These are phyloP conservation scores for Ptiloglossa arizonensis DNA, from an alignment of 1,140 invertebrate genomes.

Conservation along the genomic window DNA sequence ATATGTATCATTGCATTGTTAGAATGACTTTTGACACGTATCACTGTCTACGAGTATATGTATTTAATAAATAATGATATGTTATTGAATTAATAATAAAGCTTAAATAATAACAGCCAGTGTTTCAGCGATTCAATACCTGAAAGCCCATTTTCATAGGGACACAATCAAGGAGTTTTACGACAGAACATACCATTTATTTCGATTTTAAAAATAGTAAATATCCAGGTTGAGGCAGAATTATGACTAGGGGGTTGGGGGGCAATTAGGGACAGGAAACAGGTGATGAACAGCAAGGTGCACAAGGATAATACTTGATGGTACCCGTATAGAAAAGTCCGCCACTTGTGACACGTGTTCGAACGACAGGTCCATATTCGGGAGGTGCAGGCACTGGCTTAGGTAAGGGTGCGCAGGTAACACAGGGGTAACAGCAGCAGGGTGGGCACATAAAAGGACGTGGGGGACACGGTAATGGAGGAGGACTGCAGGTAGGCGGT, in stretches of 20 bases:
- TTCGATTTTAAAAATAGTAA: neutral
- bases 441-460: slow-evolving; percentile 51
- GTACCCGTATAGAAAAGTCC: slow-evolving; percentile 50
- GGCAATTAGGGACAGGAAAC: slow-evolving; percentile 7
- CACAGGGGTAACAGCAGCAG: slow-evolving; percentile 32
- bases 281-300: neutral
- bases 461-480: slow-evolving; percentile 20
- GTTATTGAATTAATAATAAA: too few relatives aligned
- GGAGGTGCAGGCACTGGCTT: slow-evolving; percentile 46
- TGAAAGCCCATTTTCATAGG: neutral
- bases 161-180: neutral
- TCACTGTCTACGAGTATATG: too few relatives aligned
- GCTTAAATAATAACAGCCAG: too few relatives aligned
- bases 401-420: slow-evolving; percentile 43
- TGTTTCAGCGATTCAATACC: too few relatives aligned
- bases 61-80: too few relatives aligned
- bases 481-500: neutral
- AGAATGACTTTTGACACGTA: too few relatives aligned
- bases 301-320: slow-evolving; percentile 24
- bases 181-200: neutral
- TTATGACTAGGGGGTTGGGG: neutral
- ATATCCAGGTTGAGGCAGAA: neutral
- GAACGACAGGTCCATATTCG: slow-evolving; percentile 28
- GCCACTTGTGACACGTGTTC: slow-evolving; percentile 36
- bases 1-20: too few relatives aligned